These are phyloP conservation scores for Octodon degus DNA, from an alignment of 2,113 vertebrate genomes.

Conservation along the genomic window DNA sequence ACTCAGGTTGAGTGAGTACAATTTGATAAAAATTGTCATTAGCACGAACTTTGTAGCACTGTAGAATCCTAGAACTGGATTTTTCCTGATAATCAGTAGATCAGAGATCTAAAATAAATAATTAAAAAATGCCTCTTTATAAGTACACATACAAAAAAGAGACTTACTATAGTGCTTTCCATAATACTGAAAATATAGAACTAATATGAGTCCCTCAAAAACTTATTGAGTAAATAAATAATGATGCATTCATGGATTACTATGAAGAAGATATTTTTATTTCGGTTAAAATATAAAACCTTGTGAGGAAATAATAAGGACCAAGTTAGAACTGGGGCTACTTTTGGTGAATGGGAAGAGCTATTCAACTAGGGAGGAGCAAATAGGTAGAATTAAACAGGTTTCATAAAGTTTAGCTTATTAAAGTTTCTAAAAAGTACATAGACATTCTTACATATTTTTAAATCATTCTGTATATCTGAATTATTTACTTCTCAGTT, in stretches of 20 bases:
- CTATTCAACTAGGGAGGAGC: neutral
- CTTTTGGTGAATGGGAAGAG: neutral
- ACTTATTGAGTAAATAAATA: neutral
- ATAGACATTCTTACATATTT: neutral
- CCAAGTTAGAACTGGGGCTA: slow-evolving; percentile 17
- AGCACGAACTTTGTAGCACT: slow-evolving; percentile 15
- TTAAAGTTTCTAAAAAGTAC: slow-evolving; percentile 32
- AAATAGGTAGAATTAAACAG: neutral
- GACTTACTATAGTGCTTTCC: neutral
- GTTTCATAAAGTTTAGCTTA: slow-evolving; percentile 37
- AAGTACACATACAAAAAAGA: neutral
- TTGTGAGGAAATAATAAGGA: slow-evolving; percentile 28
- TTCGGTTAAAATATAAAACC: slow-evolving; percentile 31
- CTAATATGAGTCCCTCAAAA: neutral
- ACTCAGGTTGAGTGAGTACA: neutral
- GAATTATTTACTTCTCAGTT: slow-evolving; percentile 44
- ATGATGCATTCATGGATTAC: neutral
- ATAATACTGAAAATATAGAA: slow-evolving; percentile 8
- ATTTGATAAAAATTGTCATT: slow-evolving; percentile 16
- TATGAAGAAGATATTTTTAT: slow-evolving; percentile 42
- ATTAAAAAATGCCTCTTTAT: slow-evolving; percentile 10
- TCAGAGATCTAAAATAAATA: slow-evolving; percentile 23
- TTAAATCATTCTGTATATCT: slow-evolving; percentile 2
- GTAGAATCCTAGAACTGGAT: slow-evolving; percentile 28
- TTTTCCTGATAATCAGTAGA: neutral